Base-by-base conservation (phyloP, 2,797 vertebrate species). In the Acanthurus leucopareius region DNA sequence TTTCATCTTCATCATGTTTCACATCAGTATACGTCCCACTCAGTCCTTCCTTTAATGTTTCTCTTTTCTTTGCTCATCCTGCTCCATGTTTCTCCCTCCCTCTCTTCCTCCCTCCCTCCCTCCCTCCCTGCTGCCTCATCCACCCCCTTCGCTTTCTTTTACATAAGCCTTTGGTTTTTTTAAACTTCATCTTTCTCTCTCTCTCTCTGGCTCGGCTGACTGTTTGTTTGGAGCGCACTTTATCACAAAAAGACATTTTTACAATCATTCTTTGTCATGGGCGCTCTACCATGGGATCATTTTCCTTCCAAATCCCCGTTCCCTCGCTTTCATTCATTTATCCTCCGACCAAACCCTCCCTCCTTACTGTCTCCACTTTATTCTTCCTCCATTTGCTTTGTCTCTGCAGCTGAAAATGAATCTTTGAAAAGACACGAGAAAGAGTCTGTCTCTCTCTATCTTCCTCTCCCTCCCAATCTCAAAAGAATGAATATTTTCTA, bases 401-500 rank as follows among this genome's bases (percentile, higher is more conserved):
- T 74, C 54, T 75, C 20, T 25, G n/a, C 32, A 2, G 17, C 49
- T 59, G 47, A 65, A 63, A 49, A 86, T 79, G 61, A 75, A 70
- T 82, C 64, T 74, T 44, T 59, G 19, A 45, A 63, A 59, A 80
- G 79, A 69, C 66, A 48, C 15, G 8, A 83, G 73, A 74, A 68
- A 32, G 32, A 65, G 45, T 65, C 10, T 38, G 28, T 14, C 56
- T 86, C 83, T 77, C 68, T 75, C 69, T 64, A n/a, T 60, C 79
- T 71, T 47, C 54, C 78, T 81, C 62, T 79, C 40, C 66, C 17
- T 63, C 69, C 49, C 67, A 19, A 35, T 66, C 69, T 86, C 77
- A 75, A 42, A 74, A 80, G 73, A 89, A 86, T 89, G 51, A 85
- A 88, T 85, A 88, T 87, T 85, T 87, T 90, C 86, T 80, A 89